Evolutionary conservation across 2,888 invertebrate species (phyloP), one percentile per base, ranked within the genome.

Genomic region (Griposia aprilina): DNA sequence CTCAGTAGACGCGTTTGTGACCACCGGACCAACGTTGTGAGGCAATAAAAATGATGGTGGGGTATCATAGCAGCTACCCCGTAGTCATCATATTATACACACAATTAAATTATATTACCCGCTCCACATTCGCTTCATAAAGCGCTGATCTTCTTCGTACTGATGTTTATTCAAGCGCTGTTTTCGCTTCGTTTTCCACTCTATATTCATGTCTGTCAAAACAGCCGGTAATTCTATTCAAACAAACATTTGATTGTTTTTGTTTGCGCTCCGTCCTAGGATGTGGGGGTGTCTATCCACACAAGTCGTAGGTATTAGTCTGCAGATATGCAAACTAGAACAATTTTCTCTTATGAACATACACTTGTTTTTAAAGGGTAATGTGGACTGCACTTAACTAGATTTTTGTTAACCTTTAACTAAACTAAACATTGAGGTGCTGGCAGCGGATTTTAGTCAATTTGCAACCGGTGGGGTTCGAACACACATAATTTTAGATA

Each of bases 111-210:
- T 83, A 80, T 80, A 85, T 78, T 48, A 60, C 68, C 71, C 41
- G 62, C 41, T 74, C 71, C 57, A 67, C 55, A 72, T 78, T 73
- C 77, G 63, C 76, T 76, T 79, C 83, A 77, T 83, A 71, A 87
- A 87, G 71, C 26, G 73, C 23, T 76, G 45, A 74, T 59, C 36
- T 66, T 65, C 55, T 70, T 15, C 48, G 36, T n/a, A 79, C 68
- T 70, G 73, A 87, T 80, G 73, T 81, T 83, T 88, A 81, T 78
- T 80, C 71, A 79, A 84, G 78, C 84, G 84, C 65, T 82, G 60
- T 76, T 78, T 80, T 86, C 80, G 73, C 60, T 76, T 78, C 66
- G 68, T 68, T 88, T 74, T 80, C 63, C 78, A 59, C 52, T 70
- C 72, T 77, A 65, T 76, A 67, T 75, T 82, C 77, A 80, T 79